Evolutionary conservation across 2,888 invertebrate genomes (phyloP).

Genomic region (Plagodis pulveraria): DNA sequence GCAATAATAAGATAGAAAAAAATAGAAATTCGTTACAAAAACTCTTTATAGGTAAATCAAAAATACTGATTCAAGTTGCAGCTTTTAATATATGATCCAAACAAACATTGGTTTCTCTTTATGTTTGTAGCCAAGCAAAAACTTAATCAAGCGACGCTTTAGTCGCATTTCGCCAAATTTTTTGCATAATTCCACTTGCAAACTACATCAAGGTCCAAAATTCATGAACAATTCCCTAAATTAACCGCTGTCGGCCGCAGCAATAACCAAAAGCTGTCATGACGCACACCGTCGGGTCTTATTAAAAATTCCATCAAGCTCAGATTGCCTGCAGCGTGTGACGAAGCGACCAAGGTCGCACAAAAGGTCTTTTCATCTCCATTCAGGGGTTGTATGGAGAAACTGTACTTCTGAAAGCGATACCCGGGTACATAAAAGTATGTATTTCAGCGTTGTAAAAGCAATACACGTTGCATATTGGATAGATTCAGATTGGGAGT

Average conservation of each 20-base stretch:
- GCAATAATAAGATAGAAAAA: too few species aligned
- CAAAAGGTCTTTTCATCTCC: constrained; percentile 61
- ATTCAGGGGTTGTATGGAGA: constrained; percentile 32
- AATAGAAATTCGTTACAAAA: too few species aligned
- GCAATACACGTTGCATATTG: constrained; percentile 24
- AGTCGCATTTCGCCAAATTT: too few species aligned
- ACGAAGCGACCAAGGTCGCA: constrained; percentile 53
- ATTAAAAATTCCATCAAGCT: constrained; percentile 79
- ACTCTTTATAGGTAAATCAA: too few species aligned
- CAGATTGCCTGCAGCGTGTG: constrained; percentile 54
- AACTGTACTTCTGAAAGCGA: constrained; percentile 30
- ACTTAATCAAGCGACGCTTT: too few species aligned
- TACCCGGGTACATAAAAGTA: constrained; percentile 14
- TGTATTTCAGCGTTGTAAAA: constrained; percentile 1
- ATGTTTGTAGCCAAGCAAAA: too few species aligned
- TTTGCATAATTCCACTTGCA: constrained; percentile 1
- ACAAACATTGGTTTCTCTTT: too few species aligned
- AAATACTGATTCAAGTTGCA: too few species aligned
- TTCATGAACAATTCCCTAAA: constrained; percentile 62
- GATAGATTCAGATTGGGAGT: constrained; percentile 12
- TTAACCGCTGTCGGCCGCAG: constrained; percentile 39
- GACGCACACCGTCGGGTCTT: constrained; percentile 54
- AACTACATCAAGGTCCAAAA: constrained; percentile 49
- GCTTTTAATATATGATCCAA: too few species aligned
- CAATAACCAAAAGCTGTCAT: constrained; percentile 68